Percentiles rank a stretch among this genome's conserved stretches.
Evolutionary conservation across 2,113 vertebrate species (phyloP).

Genomic region (Ptilonorhynchus violaceus): DNA sequence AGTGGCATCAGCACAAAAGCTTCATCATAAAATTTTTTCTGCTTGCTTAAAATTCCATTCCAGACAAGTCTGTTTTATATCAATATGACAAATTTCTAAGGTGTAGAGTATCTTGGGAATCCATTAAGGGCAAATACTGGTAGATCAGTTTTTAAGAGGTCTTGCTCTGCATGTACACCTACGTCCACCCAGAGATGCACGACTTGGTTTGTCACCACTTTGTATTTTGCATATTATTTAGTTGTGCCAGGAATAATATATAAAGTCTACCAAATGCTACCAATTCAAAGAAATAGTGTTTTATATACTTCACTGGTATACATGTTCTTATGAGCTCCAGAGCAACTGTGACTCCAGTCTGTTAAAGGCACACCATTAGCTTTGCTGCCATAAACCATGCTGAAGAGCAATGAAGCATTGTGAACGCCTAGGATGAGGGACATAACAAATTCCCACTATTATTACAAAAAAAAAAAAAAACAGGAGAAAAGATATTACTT

Average conservation of each 20-base stretch:
- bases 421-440: neutral
- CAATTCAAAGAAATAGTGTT: neutral
- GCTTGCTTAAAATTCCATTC: neutral
- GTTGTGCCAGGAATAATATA: neutral
- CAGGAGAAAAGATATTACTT: neutral
- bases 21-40: neutral
- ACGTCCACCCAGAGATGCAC: neutral
- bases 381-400: neutral
- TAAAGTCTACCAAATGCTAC: neutral
- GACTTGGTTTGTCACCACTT: neutral
- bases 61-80: neutral
- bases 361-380: neutral
- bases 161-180: neutral
- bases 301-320: neutral
- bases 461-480: neutral
- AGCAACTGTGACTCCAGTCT: neutral
- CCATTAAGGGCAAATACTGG: neutral
- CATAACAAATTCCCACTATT: neutral
- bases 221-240: neutral
- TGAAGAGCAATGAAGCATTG: rapidly evolving
- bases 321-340: neutral
- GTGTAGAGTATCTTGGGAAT: neutral
- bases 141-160: neutral
- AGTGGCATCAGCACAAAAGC: neutral
- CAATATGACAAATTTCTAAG: neutral